These are phyloP conservation scores for Bubo scandiacus DNA, from an alignment of 2,113 vertebrate species.

Conservation along the genomic window DNA sequence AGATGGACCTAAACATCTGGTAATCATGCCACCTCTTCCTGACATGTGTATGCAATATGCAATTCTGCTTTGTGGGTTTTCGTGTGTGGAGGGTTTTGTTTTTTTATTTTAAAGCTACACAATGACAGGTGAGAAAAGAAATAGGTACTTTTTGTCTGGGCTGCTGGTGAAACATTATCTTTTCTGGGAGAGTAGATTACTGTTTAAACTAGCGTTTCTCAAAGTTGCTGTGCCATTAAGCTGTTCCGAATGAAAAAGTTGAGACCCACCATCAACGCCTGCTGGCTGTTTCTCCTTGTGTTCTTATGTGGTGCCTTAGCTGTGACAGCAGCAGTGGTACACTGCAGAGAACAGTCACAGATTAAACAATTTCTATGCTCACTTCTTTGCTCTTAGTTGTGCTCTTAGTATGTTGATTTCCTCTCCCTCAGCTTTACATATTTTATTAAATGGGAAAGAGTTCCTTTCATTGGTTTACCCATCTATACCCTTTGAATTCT, in stretches of 20 bases:
- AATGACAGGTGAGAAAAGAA: conserved; percentile 18
- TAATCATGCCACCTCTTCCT: conserved; percentile 1
- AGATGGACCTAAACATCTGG: conserved; percentile 48
- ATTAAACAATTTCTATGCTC: not conserved
- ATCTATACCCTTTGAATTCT: not conserved
- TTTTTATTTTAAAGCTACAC: not conserved
- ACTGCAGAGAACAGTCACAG: not conserved
- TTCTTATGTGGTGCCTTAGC: not conserved
- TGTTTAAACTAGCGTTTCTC: not conserved
- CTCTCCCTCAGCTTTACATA: not conserved
- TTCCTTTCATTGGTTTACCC: not conserved
- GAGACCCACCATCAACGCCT: not conserved
- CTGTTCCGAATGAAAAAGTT: not conserved
- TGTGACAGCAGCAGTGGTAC: not conserved
- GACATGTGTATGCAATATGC: not conserved
- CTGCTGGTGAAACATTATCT: conserved; percentile 1
- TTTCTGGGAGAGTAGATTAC: not conserved
- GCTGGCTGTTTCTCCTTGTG: not conserved
- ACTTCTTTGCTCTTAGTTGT: not conserved
- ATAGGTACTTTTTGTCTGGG: not conserved
- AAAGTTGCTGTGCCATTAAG: not conserved
- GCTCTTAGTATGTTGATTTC: not conserved
- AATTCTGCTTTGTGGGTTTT: not conserved
- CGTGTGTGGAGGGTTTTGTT: not conserved
- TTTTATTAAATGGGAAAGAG: not conserved